Evolutionary conservation across 64 coral and sea anemone species (phyloP), one percentile per base, ranked within the genome.

Genomic region (Actinia equina): DNA sequence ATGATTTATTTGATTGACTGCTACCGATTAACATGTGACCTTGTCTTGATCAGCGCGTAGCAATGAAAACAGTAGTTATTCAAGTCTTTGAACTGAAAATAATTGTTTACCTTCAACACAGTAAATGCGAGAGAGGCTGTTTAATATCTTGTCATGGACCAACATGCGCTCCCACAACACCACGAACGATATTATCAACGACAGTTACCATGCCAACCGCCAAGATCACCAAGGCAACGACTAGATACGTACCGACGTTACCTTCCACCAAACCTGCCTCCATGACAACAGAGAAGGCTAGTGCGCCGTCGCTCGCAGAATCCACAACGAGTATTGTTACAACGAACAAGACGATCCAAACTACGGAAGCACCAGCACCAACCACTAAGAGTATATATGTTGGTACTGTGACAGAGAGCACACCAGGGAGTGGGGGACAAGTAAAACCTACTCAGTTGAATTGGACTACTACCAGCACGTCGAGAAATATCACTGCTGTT

Each of bases 51-150:
- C 30, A 37, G 30, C 30, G 30, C 30, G 30, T 37, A 37, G 30
- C 30, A 37, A 37, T 37, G 30, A 37, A 37, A 37, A 37, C 30
- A 37, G 30, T 37, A 37, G 30, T 37, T 3, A 3, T 67, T 27
- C 25, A 13, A 14, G 5, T 37, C 3, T 74, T 30, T 74, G n/a
- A 30, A n/a, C 6, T 64, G 10, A 88, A 14, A 4, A 20, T 84
- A 44, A 6, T 4, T 83, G 19, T 43, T 52, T 18, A 37, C 18
- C 56, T 46, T 83, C 3, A 20, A 43, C 45, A 95, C 45, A 95
- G 93, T 60, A 85, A 83, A 53, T 95, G 93, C 18, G 82, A 95
- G 63, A 70, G 86, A 41, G 93, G 93, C 17, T 95, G 93, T 61
- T 56, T 91, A 15, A 44, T 46, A 41, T 82, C 88, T 22, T 95